A percentile compares a stretch with the other conserved stretches of the same genome.
Conservation (phyloP, 2,113 vertebrate species). For the Butastur rufipennis region DNA sequence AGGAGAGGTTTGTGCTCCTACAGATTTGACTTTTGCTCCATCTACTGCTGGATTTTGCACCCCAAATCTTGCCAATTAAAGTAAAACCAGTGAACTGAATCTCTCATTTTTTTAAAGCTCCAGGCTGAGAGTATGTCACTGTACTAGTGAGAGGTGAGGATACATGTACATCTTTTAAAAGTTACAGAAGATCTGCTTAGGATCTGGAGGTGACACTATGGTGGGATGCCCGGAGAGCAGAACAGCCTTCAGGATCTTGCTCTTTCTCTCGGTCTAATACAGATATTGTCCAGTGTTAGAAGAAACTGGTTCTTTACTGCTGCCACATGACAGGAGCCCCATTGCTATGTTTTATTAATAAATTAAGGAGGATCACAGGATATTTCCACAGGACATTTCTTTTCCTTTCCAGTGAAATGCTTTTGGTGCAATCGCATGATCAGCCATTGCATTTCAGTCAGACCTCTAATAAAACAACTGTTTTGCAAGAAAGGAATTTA, state of each 20-base stretch:
- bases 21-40: not conserved
- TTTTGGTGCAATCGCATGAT: not conserved
- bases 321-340: rapidly evolving
- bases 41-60: not conserved
- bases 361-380: not conserved
- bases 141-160: not conserved
- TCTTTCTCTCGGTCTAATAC: not conserved
- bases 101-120: not conserved
- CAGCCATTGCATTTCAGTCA: not conserved
- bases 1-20: not conserved
- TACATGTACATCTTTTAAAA: not conserved
- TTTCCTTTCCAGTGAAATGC: not conserved
- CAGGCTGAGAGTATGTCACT: not conserved
- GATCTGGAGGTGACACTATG: not conserved
- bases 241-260: not conserved
- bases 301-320: not conserved
- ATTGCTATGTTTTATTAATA: not conserved
- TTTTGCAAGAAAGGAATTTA: not conserved
- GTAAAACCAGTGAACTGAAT: not conserved
- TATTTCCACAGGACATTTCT: not conserved
- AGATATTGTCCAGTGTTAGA: not conserved
- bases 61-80: not conserved
- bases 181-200: not conserved
- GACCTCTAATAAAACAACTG: not conserved
- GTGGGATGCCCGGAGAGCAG: not conserved